A percentile compares a stretch with the other conserved stretches of the same genome.
These are phyloP conservation scores for Sarcophaga subvicina DNA, from an alignment of 2,888 invertebrate genomes.

Conservation along the genomic window DNA sequence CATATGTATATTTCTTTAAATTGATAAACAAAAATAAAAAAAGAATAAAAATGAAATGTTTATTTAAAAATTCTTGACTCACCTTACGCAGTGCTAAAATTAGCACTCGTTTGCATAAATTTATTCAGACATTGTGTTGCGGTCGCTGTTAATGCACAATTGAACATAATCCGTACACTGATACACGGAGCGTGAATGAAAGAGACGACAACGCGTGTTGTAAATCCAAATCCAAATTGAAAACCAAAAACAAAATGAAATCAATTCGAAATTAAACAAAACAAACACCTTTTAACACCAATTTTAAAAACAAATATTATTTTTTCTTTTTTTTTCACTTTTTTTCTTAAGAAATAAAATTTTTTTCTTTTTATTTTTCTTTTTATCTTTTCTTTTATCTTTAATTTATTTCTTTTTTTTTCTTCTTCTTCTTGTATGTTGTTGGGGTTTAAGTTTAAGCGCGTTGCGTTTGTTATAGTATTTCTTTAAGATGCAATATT, in stretches of 20 bases:
- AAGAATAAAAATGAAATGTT: neutral
- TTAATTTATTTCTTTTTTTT: neutral
- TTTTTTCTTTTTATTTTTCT: neutral
- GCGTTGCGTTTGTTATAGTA: neutral
- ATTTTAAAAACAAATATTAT: too few relatives aligned
- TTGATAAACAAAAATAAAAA: constrained; percentile 12
- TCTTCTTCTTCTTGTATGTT: neutral
- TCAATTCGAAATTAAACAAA: neutral
- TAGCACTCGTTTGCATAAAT: constrained; percentile 73
- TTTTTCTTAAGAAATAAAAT: neutral
- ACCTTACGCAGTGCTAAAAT: constrained; percentile 68
- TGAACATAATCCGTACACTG: constrained; percentile 58
- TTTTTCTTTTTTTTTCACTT: neutral
- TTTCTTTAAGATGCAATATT: neutral
- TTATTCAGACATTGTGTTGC: constrained; percentile 65
- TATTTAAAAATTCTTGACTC: constrained; percentile 34
- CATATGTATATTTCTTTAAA: neutral
- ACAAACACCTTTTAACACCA: too few relatives aligned
- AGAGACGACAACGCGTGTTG: constrained; percentile 30
- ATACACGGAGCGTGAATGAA: constrained; percentile 39
- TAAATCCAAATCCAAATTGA: neutral
- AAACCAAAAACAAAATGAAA: constrained; percentile 1
- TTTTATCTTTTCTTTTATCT: neutral
- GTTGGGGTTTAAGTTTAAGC: neutral
- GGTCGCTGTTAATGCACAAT: constrained; percentile 49